Evolutionary conservation across 2,797 vertebrate species (phyloP), one percentile per base, ranked within the genome.

Genomic region (Rhincodon typus): DNA sequence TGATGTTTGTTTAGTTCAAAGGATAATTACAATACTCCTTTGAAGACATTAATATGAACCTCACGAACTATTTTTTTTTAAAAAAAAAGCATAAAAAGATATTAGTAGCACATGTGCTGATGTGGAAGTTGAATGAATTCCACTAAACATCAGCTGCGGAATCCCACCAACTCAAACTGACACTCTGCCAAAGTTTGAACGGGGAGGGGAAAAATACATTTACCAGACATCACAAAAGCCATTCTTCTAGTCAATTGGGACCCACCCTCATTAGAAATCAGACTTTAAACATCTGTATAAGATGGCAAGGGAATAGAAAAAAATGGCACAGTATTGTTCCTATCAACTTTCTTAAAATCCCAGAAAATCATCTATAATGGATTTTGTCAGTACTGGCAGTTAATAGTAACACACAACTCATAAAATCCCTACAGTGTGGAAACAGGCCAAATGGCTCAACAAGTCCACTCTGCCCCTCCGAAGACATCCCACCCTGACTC

Each of bases 21-120:
- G 21, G 7, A 62, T 62, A 10, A 62, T 12, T 62, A 62, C 12
- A 12, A 13, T 62, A 62, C 57, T 62, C 8, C 13, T 62, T 62
- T 62, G 57, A 62, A 62, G 57, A 12, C 57, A 62, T 10, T 42
- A 84, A 42, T 82, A 38, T 82, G 38, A 84, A 21, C 30, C 30
- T 34, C 27, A 53, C 50, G 42, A 84, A 82, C 77, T 17, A 88
- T 57, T 34, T 62, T 38, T n/a, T n/a, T n/a, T n/a, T n/a, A n/a
- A n/a, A 7, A 17, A 66, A 38, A 7, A 67, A 42, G 3, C 4
- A 77, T 13, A 13, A 23, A 13, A 2, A 67, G 13, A 1, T 67
- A 77, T 77, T 77, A 27, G n/a, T 69, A 93, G n/a, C 90, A 93
- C n/a, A 25, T 93, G 90, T 93, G 90, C n/a, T 93, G 25, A 38